Conservation (phyloP, 2,888 invertebrate genomes). For the Lasioglossum pauxillum region DNA sequence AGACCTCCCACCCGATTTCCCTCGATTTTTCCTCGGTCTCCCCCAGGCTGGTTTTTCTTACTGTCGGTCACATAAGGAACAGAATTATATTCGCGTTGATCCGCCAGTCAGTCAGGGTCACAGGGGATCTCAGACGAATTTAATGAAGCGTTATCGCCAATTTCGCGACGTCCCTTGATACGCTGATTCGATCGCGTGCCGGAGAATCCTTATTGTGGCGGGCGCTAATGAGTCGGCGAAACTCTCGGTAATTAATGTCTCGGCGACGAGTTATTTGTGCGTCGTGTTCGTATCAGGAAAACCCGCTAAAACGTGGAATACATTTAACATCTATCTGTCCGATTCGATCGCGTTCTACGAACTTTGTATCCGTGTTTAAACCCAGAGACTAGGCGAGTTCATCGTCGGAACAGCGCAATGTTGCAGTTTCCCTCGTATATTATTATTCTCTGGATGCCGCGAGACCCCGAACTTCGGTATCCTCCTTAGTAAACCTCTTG, state of each 20-base stretch:
- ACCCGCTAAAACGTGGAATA: not conserved
- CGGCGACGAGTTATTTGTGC: not conserved
- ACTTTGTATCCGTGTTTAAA: not conserved
- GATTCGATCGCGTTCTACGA: slow-evolving; percentile 1
- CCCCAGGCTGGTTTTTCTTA: slow-evolving; percentile 7
- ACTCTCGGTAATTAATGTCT: slow-evolving; percentile 14
- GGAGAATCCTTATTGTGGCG: slow-evolving; percentile 30
- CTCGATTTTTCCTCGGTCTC: slow-evolving; percentile 21
- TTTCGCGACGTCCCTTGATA: slow-evolving; percentile 29
- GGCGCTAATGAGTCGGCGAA: slow-evolving; percentile 18
- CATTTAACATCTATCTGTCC: not conserved
- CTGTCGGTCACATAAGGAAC: slow-evolving; percentile 28
- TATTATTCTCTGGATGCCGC: slow-evolving; percentile 61
- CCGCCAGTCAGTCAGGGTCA: slow-evolving; percentile 56
- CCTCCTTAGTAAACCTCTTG: slow-evolving; percentile 56
- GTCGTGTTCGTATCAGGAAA: not conserved
- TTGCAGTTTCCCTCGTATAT: slow-evolving; percentile 38
- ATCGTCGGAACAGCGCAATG: slow-evolving; percentile 19
- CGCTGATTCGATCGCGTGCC: slow-evolving; percentile 21
- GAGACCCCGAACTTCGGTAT: slow-evolving; percentile 43
- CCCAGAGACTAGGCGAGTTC: not conserved
- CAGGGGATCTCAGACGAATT: slow-evolving; percentile 29
- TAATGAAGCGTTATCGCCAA: slow-evolving; percentile 47
- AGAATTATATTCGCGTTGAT: slow-evolving; percentile 42
- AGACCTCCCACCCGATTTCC: slow-evolving; percentile 19